phyloP scores from a whole-genome alignment of 37 sponge, comb jelly and placozoan genomes.

The Oscarella lobularis region DNA sequence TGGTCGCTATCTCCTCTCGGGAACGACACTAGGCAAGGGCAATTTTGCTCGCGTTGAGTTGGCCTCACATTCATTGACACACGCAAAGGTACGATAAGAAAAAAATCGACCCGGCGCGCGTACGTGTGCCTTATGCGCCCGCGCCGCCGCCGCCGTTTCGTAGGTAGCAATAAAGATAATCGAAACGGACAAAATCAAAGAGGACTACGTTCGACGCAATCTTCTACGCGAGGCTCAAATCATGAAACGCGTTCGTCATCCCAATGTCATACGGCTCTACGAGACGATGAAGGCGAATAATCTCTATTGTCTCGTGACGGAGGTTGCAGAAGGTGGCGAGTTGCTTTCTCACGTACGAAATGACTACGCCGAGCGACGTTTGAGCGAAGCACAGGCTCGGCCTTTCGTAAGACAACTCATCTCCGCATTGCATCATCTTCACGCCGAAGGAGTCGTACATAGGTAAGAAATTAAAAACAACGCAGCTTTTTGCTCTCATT shows the following conservation, averaged over 20 bases:
- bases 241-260: slow-evolving; percentile 81
- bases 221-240: slow-evolving; percentile 83
- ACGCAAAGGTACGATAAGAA: slow-evolving; percentile 55
- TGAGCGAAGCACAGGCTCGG: slow-evolving; percentile 63
- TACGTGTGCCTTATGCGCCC: not conserved
- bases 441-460: slow-evolving; percentile 78
- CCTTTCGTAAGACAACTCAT: slow-evolving; percentile 81
- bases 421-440: slow-evolving; percentile 81
- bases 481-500: no score
- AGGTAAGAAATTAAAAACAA: slow-evolving; percentile 33
- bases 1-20: slow-evolving; percentile 79
- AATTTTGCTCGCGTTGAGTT: slow-evolving; percentile 95
- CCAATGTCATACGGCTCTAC: slow-evolving; percentile 94
- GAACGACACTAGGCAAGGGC: slow-evolving; percentile 84
- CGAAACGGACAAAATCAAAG: slow-evolving; percentile 88
- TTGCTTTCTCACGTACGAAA: slow-evolving; percentile 69
- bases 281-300: slow-evolving; percentile 93
- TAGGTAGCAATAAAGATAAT: slow-evolving; percentile 97
- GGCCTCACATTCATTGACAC: slow-evolving; percentile 77
- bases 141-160: not conserved
- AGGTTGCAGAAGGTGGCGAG: slow-evolving; percentile 90
- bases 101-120: not conserved
- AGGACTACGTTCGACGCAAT: slow-evolving; percentile 91
- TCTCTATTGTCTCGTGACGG: slow-evolving; percentile 90
- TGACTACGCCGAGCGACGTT: slow-evolving; percentile 65